phyloP scores from a whole-genome alignment of 2,888 invertebrate genomes.

The Nowickia ferox region DNA sequence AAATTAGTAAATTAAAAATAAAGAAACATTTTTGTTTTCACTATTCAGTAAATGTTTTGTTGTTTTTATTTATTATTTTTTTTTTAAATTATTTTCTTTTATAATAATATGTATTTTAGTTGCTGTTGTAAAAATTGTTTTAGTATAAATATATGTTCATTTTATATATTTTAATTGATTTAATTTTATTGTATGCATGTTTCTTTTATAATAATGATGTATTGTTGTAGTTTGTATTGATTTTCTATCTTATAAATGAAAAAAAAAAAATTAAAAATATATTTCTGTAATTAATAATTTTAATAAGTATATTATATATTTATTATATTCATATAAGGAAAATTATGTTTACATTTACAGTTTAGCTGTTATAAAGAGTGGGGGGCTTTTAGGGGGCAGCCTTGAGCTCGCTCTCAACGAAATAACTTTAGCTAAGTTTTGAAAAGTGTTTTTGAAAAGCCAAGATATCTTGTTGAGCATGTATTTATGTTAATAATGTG shows the following conservation, averaged over 20 bases:
- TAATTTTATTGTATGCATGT: constrained; percentile 56
- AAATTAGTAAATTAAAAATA: constrained; percentile 5
- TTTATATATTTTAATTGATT: constrained; percentile 16
- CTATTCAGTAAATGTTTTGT: constrained; percentile 62
- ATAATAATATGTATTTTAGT: constrained; percentile 39
- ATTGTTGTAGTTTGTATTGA: constrained; percentile 54
- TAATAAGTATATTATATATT: constrained; percentile 29
- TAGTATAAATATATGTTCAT: constrained; percentile 59
- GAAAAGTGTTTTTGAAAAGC: background rate
- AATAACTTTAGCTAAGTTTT: constrained; percentile 25
- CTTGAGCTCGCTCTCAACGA: background rate
- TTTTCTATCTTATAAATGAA: constrained; percentile 53
- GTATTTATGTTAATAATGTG: background rate
- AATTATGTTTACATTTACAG: constrained; percentile 61
- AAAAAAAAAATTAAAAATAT: constrained; percentile 54
- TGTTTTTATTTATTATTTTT: constrained; percentile 45
- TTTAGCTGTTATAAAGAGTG: constrained; percentile 32
- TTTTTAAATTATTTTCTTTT: constrained; percentile 39
- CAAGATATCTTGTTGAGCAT: background rate
- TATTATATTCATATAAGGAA: constrained; percentile 43
- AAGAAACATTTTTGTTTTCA: constrained; percentile 47
- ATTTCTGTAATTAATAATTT: constrained; percentile 22
- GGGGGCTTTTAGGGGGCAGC: constrained; percentile 8
- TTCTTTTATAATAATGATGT: no score
- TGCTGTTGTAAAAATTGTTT: constrained; percentile 62